Evolutionary conservation across 2,888 invertebrate genomes (phyloP).

Genomic region (Drosophila neonasuta): DNA sequence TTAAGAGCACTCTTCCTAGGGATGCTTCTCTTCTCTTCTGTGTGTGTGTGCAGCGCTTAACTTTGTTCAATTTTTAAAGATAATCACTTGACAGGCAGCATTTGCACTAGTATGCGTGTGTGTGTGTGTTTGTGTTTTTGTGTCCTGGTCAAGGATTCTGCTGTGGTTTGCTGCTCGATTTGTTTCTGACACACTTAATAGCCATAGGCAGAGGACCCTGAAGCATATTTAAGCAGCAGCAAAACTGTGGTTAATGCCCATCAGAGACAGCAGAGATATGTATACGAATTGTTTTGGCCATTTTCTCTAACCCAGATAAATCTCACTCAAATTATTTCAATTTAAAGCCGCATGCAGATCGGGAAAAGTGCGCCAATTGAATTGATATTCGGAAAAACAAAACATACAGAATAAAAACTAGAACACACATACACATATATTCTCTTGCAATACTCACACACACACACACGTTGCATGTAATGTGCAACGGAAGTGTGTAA

Average conservation of each 20-base stretch:
- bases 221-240: background rate
- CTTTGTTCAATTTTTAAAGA: slow-evolving; percentile 48
- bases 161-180: slow-evolving; percentile 15
- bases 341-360: slow-evolving; percentile 23
- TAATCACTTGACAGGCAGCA: slow-evolving; percentile 42
- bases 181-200: slow-evolving; percentile 17
- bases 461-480: slow-evolving; percentile 21
- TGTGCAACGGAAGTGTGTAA: slow-evolving; percentile 45
- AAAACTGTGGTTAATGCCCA: background rate
- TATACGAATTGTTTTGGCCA: background rate
- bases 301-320: slow-evolving; percentile 7
- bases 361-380: slow-evolving; percentile 25
- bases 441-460: background rate
- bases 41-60: slow-evolving; percentile 22
- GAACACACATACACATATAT: slow-evolving; percentile 39
- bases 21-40: background rate
- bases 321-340: slow-evolving; percentile 44
- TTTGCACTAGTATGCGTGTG: slow-evolving; percentile 12
- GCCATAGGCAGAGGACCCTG: slow-evolving; percentile 1
- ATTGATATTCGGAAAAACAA: slow-evolving; percentile 42
- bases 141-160: slow-evolving; percentile 10
- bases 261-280: background rate
- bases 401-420: slow-evolving; percentile 36
- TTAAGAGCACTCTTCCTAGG: slow-evolving; percentile 2
- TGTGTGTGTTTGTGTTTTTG: slow-evolving; percentile 12